Evolutionary conservation across 2,797 vertebrate genomes (phyloP), one percentile per base, ranked within the genome.

Genomic region (Enteromius trimaculatus): DNA sequence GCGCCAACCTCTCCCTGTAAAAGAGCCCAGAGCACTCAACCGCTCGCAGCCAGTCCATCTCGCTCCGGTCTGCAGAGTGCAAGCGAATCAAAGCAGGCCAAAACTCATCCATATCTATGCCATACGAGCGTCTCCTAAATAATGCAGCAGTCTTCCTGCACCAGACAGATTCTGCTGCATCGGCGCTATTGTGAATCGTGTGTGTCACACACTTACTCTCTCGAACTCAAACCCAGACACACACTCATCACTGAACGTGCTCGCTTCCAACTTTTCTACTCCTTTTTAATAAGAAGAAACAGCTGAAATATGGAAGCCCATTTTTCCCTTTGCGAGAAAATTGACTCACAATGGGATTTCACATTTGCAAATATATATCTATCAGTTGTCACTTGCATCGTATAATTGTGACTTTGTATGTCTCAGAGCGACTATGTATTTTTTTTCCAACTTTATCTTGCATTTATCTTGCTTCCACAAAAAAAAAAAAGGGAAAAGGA

Each of bases 131-230:
- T 90, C 92, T 93, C 88, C 87, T 94, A 94, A 94, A 95, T 94
- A 94, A 94, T 94, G 91, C 92, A 94, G 84, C 87, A 86, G 90
- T 87, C 88, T 92, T 91, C 89, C 85, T 88, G 90, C 92, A 92
- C 89, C 85, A 88, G 89, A 89, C 88, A 70, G 84, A 91, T 93
- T 95, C 90, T 94, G 93, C 93, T 93, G 92, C 37, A 90, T 93
- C 89, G 70, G 91, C 92, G 88, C 88, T 88, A 90, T 89, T 86
- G 87, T 90, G 87, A 85, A 86, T 86, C 83, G 88, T 82, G 74
- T 86, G 85, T 91, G 90, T 90, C 86, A 89, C 81, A 70, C 85
- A 83, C 44, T 21, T 29, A 8, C 51, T 39, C 78, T 44, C 76
- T 29, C 76, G 6, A n/a, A 62, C 69, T 77, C 60, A 90, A 84